Percentiles rank a stretch among this genome's conserved stretches.
Conservation (phyloP, 2,797 vertebrate species). For the Sebastes flavidus region DNA sequence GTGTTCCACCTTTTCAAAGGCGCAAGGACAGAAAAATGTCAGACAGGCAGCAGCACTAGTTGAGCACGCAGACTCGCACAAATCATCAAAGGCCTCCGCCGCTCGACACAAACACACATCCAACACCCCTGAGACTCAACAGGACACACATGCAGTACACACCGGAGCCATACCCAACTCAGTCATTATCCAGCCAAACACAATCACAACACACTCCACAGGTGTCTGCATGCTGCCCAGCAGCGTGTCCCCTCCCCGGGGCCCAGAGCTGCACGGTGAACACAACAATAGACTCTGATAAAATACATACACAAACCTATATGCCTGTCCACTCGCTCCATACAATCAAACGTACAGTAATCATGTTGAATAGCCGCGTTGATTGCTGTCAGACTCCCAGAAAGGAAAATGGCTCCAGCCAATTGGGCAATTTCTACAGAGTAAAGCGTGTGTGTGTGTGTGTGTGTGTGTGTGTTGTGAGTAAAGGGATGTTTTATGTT, state of each 20-base stretch:
- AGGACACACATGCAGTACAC: constrained; percentile 21
- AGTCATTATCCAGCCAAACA: constrained; percentile 29
- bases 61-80: constrained; percentile 20
- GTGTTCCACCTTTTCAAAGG: constrained; percentile 64
- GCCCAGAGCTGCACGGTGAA: neutral
- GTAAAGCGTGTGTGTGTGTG: neutral
- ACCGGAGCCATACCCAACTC: neutral
- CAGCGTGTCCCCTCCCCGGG: neutral
- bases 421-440: constrained; percentile 34
- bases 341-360: constrained; percentile 18
- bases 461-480: too few species aligned
- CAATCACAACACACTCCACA: constrained; percentile 33
- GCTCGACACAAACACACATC: constrained; percentile 21
- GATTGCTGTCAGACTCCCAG: constrained; percentile 23
- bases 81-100: constrained; percentile 35
- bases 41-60: constrained; percentile 32
- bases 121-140: constrained; percentile 37
- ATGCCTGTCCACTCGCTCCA: neutral
- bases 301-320: constrained; percentile 6
- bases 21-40: constrained; percentile 49
- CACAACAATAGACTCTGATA: constrained; percentile 25
- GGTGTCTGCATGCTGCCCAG: constrained; percentile 46
- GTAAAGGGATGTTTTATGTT: neutral
- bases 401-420: constrained; percentile 18
- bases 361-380: constrained; percentile 19